Conservation (phyloP, 1,140 invertebrate genomes). For the Drosophila carrolli region DNA sequence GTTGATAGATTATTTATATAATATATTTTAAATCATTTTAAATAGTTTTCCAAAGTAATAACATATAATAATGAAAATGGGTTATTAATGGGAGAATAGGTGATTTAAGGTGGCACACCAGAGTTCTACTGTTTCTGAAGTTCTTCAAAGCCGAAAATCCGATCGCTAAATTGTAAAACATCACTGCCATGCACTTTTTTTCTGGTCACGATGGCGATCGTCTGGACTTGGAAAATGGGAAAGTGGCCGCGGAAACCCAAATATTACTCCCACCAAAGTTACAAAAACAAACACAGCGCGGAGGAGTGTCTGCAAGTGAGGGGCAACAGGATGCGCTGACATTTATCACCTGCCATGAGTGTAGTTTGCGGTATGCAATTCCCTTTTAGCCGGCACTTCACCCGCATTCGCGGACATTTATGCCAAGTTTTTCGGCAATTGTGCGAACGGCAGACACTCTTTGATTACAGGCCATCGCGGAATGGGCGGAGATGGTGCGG, state of each 20-base stretch:
- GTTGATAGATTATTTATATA: too few relatives aligned
- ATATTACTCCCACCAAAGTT: background rate
- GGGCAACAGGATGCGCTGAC: conserved; percentile 75
- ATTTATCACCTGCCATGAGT: conserved; percentile 67
- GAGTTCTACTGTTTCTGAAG: too few relatives aligned
- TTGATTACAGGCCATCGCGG: conserved; percentile 39
- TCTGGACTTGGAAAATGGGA: background rate
- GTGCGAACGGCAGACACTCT: conserved; percentile 24
- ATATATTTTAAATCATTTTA: too few relatives aligned
- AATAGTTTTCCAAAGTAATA: too few relatives aligned
- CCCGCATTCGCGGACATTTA: conserved; percentile 30
- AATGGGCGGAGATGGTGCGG: background rate
- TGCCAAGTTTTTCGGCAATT: conserved; percentile 39
- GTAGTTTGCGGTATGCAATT: conserved; percentile 10
- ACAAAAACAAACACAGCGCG: too few relatives aligned
- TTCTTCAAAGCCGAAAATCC: too few relatives aligned
- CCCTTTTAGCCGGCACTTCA: conserved; percentile 1
- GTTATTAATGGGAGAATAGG: too few relatives aligned
- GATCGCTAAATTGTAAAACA: too few relatives aligned
- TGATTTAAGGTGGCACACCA: too few relatives aligned
- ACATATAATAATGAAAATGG: too few relatives aligned
- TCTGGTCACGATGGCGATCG: background rate
- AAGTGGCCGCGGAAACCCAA: background rate
- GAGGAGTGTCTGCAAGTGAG: conserved; percentile 54
- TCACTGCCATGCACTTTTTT: conserved; percentile 1